phyloP scores from a whole-genome alignment of 2,888 invertebrate genomes.

The Danaus chrysippus region DNA sequence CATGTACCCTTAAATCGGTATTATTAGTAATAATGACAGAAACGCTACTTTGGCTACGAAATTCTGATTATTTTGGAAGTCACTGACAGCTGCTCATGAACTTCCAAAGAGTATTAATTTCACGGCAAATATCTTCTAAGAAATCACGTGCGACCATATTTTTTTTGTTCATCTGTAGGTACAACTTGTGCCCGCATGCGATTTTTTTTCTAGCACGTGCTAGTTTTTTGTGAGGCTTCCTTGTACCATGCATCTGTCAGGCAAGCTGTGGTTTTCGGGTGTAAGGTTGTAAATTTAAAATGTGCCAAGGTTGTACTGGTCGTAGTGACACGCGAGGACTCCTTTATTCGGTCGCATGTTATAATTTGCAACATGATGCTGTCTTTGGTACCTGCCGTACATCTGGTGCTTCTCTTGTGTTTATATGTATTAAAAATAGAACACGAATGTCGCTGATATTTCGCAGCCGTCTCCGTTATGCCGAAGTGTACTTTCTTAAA shows the following conservation, averaged over 20 bases:
- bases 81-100: slow-evolving; percentile 42
- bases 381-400: slow-evolving; percentile 66
- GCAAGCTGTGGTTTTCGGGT: slow-evolving; percentile 69
- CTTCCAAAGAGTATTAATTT: slow-evolving; percentile 54
- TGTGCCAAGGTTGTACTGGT: slow-evolving; percentile 5
- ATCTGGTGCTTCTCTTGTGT: slow-evolving; percentile 70
- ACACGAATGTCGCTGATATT: slow-evolving; percentile 36
- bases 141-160: slow-evolving; percentile 53
- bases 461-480: slow-evolving; percentile 32
- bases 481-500: slow-evolving; percentile 26
- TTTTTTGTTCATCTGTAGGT: slow-evolving; percentile 50
- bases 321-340: slow-evolving; percentile 10
- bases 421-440: slow-evolving; percentile 64
- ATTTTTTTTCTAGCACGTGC: slow-evolving; percentile 75
- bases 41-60: neutral
- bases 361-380: slow-evolving; percentile 74
- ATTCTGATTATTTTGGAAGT: slow-evolving; percentile 17
- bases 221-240: slow-evolving; percentile 66
- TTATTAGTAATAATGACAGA: neutral
- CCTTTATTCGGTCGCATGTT: slow-evolving; percentile 40
- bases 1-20: neutral
- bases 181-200: slow-evolving; percentile 75
- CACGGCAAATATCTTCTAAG: slow-evolving; percentile 50
- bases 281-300: slow-evolving; percentile 43
- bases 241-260: slow-evolving; percentile 71